phyloP scores from a whole-genome alignment of 2,888 invertebrate species.

The Nasonovia ribisnigri region DNA sequence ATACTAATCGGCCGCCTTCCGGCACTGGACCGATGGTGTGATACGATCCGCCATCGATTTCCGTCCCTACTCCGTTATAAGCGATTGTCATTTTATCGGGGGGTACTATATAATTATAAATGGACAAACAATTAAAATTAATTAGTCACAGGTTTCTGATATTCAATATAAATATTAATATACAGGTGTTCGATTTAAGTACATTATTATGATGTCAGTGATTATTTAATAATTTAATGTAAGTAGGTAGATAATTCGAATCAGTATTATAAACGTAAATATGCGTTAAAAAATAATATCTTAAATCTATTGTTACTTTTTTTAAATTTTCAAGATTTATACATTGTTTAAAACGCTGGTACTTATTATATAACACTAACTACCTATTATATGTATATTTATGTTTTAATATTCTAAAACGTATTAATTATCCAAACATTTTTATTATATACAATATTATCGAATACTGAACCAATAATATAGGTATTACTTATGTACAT shows the following conservation, averaged over 20 bases:
- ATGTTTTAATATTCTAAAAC: not conserved
- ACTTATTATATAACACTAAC: not conserved
- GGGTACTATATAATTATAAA: constrained; percentile 70
- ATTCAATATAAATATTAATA: not conserved
- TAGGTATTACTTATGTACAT: not conserved
- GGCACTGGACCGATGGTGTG: constrained; percentile 71
- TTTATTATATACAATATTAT: not conserved
- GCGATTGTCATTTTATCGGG: constrained; percentile 71
- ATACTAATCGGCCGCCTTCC: constrained; percentile 71
- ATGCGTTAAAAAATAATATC: not conserved
- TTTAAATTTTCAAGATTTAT: not conserved
- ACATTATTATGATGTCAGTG: not conserved
- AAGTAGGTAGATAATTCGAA: not conserved
- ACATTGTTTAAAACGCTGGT: not conserved
- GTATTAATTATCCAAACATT: not conserved
- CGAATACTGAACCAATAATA: not conserved
- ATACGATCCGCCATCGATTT: constrained; percentile 64
- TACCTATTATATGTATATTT: not conserved
- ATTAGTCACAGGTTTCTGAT: not conserved
- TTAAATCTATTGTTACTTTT: not conserved
- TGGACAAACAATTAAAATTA: not conserved
- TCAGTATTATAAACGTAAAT: not conserved
- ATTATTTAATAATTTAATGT: not conserved
- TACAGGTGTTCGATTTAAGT: not conserved
- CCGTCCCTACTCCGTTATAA: constrained; percentile 70